Percentiles rank a stretch among this genome's conserved stretches.
Conservation (phyloP, 2,113 vertebrate species). For the Phaethornis superciliosus region DNA sequence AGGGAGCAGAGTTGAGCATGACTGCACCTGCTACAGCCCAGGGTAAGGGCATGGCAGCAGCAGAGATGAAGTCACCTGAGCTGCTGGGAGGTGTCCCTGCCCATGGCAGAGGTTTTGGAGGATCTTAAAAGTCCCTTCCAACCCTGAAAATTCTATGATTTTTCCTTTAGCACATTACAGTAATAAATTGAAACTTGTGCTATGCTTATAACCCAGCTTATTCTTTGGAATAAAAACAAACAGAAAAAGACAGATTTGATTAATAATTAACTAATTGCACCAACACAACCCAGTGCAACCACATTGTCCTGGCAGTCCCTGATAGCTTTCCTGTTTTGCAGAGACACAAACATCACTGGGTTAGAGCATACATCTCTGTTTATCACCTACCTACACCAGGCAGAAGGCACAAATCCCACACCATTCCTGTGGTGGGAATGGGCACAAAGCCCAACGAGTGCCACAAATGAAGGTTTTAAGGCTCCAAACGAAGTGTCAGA, state of each 20-base stretch:
- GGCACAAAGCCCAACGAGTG: background rate
- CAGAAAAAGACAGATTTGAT: background rate
- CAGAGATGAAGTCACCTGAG: background rate
- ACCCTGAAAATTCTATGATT: background rate
- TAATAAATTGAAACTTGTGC: background rate
- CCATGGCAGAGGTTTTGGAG: too few species aligned
- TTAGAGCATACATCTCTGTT: background rate
- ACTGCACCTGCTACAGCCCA: background rate
- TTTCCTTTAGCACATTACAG: background rate
- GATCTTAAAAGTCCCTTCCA: too few species aligned
- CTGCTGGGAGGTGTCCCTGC: too few species aligned
- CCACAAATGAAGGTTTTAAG: background rate
- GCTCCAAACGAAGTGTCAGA: background rate
- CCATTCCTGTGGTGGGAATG: background rate
- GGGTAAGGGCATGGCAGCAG: background rate
- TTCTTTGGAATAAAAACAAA: background rate
- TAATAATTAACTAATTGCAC: background rate
- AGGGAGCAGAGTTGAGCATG: accelerated
- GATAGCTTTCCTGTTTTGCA: background rate
- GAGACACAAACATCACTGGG: background rate
- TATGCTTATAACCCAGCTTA: background rate
- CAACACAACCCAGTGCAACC: background rate
- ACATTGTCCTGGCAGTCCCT: background rate
- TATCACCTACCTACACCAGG: background rate
- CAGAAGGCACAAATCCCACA: background rate